phyloP scores from a whole-genome alignment of 2,888 invertebrate genomes.

The Zaprionus lineosus region DNA sequence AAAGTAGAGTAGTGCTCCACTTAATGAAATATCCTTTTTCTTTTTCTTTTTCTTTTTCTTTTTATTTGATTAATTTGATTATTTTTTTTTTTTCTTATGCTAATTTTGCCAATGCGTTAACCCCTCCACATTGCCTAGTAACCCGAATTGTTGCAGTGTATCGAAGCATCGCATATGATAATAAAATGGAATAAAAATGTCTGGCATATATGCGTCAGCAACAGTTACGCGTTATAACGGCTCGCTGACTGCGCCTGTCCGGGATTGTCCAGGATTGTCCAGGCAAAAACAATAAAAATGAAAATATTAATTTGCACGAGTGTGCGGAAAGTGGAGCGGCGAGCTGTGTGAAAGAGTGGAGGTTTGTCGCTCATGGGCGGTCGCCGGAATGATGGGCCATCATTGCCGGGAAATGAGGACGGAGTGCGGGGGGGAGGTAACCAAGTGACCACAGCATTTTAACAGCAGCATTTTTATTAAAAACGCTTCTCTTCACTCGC shows the following conservation, averaged over 20 bases:
- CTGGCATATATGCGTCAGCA: constrained; percentile 72
- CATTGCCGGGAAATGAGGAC: not conserved
- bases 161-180: constrained; percentile 37
- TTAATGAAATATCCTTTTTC: too few species aligned
- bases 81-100: too few species aligned
- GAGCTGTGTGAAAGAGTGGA: constrained; percentile 6
- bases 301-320: constrained; percentile 66
- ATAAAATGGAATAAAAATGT: constrained; percentile 65
- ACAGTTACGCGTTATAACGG: constrained; percentile 65
- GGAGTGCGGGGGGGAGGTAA: not conserved
- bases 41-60: too few species aligned
- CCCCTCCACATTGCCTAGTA: too few species aligned
- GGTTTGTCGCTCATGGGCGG: too few species aligned
- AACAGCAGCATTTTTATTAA: constrained; percentile 66
- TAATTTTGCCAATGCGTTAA: too few species aligned
- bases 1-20: too few species aligned
- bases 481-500: constrained; percentile 37
- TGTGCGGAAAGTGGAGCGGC: constrained; percentile 8
- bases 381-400: too few species aligned
- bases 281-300: constrained; percentile 63
- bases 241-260: constrained; percentile 42
- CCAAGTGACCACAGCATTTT: constrained; percentile 66
- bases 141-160: constrained; percentile 8
- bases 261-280: constrained; percentile 28
- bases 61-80: too few species aligned